A percentile compares a stretch with the other conserved stretches of the same genome.
Conservation (phyloP, 2,797 vertebrate species). For the Hydrolagus colliei region DNA sequence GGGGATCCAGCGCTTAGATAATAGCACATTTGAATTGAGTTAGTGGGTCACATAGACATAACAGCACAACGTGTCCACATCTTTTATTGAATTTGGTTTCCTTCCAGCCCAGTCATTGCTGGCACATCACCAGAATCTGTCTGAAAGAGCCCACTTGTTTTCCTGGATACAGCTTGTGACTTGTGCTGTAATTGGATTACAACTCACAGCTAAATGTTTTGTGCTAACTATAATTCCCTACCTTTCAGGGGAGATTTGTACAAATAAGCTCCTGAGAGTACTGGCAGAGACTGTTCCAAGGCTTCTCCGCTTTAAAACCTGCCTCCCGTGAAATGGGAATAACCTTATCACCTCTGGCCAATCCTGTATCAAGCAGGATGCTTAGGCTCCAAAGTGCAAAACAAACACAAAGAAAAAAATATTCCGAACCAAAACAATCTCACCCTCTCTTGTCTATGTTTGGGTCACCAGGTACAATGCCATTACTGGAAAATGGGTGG, state of each 20-base stretch:
- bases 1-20: no score
- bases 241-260: no score
- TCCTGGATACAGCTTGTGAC: not conserved
- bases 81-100: slow-evolving; percentile 16
- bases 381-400: no score
- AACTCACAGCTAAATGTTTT: not conserved
- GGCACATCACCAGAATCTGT: not conserved
- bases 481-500: slow-evolving; percentile 76
- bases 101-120: not conserved
- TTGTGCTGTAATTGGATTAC: not conserved
- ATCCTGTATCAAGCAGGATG: no score
- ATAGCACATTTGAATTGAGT: no score
- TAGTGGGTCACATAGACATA: no score
- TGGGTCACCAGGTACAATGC: slow-evolving; percentile 76
- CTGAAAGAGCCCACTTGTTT: not conserved
- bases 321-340: no score
- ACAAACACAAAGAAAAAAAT: not conserved
- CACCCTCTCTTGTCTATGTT: not conserved
- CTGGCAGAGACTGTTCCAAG: no score
- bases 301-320: no score
- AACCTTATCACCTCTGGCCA: no score
- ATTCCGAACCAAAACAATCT: not conserved
- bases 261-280: no score
- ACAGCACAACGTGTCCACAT: not conserved
- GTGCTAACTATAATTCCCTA: no score